A percentile compares a stretch with the other conserved stretches of the same genome.
Evolutionary conservation across 2,113 vertebrate species (phyloP).

Genomic region (Donacobius atricapilla): DNA sequence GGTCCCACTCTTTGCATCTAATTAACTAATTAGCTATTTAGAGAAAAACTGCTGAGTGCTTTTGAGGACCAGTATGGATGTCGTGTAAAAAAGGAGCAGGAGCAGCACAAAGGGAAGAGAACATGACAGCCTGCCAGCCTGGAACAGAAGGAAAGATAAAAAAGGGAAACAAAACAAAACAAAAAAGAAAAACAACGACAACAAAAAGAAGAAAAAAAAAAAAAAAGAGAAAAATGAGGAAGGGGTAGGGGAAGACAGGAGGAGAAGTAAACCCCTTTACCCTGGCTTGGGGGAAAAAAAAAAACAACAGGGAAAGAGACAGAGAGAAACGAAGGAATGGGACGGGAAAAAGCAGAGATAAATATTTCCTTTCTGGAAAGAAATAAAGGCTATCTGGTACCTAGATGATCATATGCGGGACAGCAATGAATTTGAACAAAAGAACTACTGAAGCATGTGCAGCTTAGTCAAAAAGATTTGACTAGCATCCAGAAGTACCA

Average conservation of each 20-base stretch:
- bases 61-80: neutral
- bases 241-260: neutral
- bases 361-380: neutral
- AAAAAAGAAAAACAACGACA: neutral
- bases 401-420: neutral
- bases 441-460: neutral
- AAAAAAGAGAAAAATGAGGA: neutral
- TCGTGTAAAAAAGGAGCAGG: neutral
- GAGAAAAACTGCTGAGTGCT: neutral
- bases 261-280: neutral
- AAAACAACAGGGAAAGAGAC: rapidly evolving
- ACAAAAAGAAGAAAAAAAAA: neutral
- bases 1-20: neutral
- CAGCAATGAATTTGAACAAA: neutral
- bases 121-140: neutral
- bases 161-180: neutral
- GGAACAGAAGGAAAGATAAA: neutral
- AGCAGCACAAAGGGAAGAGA: neutral
- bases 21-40: neutral
- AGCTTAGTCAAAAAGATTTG: neutral
- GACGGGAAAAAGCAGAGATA: neutral
- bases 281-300: neutral
- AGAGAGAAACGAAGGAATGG: neutral
- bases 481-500: neutral
- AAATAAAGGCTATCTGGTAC: neutral